phyloP scores from a whole-genome alignment of 1,140 invertebrate species.

The Hyphantria cunea region DNA sequence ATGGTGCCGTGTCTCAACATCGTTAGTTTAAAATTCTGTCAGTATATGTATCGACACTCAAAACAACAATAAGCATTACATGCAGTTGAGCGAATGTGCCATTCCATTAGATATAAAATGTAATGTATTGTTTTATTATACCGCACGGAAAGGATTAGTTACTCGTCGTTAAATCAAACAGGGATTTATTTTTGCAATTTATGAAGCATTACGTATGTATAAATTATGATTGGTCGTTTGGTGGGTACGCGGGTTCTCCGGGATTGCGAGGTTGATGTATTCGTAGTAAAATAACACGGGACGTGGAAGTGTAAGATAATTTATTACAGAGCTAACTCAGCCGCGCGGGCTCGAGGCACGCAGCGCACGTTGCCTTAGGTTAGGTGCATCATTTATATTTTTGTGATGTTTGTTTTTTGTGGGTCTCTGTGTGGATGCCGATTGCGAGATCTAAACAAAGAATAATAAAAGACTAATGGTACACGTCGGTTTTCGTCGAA shows the following conservation, averaged over 20 bases:
- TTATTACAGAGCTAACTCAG: constrained; percentile 71
- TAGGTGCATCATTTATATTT: constrained; percentile 79
- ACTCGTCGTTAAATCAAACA: constrained; percentile 44
- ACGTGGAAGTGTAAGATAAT: constrained; percentile 72
- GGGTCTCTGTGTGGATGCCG: constrained; percentile 59
- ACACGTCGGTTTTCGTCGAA: constrained; percentile 61
- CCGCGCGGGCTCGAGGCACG: constrained; percentile 58
- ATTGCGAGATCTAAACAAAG: constrained; percentile 72
- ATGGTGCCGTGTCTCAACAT: constrained; percentile 34
- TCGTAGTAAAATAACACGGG: constrained; percentile 70
- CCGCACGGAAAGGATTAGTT: constrained; percentile 36
- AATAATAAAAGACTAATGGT: constrained; percentile 74
- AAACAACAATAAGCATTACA: constrained; percentile 33
- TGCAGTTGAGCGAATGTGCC: constrained; percentile 34
- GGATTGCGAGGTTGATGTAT: constrained; percentile 71
- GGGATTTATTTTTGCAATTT: constrained; percentile 51
- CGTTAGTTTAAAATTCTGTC: constrained; percentile 38
- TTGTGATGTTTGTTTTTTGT: constrained; percentile 76
- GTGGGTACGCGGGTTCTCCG: constrained; percentile 47
- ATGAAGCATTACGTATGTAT: constrained; percentile 50
- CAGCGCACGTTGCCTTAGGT: constrained; percentile 66
- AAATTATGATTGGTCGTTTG: constrained; percentile 67
- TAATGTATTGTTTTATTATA: constrained; percentile 39
- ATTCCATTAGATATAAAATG: constrained; percentile 38
- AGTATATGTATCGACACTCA: constrained; percentile 25